phyloP scores from a whole-genome alignment of 2,797 vertebrate species.

The Champsocephalus esox region DNA sequence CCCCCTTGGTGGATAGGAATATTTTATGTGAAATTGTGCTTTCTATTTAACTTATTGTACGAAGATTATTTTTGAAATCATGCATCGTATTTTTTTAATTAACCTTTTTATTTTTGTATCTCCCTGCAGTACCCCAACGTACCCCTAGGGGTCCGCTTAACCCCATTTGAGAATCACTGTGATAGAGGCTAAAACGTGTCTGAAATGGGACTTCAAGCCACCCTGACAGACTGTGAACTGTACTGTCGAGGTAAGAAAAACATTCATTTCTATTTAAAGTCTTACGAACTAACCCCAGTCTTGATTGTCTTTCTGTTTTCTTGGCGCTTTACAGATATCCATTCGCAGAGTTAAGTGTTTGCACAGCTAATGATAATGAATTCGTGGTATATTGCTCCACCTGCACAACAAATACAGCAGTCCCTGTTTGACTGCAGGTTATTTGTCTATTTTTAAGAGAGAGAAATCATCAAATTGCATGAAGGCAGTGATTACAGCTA shows the following conservation, averaged over 20 bases:
- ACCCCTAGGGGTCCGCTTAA: too few relatives aligned
- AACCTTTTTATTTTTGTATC: too few relatives aligned
- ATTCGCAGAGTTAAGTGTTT: conserved; percentile 68
- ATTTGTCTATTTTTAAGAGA: not conserved
- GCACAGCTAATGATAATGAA: conserved; percentile 78
- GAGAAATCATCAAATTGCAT: not conserved
- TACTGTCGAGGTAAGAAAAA: conserved; percentile 12
- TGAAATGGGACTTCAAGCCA: not conserved
- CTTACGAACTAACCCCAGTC: conserved; percentile 29
- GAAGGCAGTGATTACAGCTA: not conserved
- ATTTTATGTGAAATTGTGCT: too few relatives aligned
- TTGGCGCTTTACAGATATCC: conserved; percentile 62
- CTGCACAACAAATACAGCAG: conserved; percentile 37
- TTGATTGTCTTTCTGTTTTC: conserved; percentile 48
- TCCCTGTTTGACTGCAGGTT: conserved; percentile 26
- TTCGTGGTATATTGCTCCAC: conserved; percentile 47
- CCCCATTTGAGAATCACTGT: too few relatives aligned
- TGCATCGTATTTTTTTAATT: too few relatives aligned
- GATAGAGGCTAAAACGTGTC: too few relatives aligned
- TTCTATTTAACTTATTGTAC: too few relatives aligned
- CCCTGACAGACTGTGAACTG: not conserved
- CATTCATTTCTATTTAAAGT: conserved; percentile 37
- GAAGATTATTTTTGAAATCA: too few relatives aligned
- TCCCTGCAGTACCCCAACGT: too few relatives aligned
- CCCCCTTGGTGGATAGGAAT: too few relatives aligned